A percentile compares a stretch with the other conserved stretches of the same genome.
These are phyloP conservation scores for Pteruthius melanotis DNA, from an alignment of 2,113 vertebrate genomes.

Conservation along the genomic window DNA sequence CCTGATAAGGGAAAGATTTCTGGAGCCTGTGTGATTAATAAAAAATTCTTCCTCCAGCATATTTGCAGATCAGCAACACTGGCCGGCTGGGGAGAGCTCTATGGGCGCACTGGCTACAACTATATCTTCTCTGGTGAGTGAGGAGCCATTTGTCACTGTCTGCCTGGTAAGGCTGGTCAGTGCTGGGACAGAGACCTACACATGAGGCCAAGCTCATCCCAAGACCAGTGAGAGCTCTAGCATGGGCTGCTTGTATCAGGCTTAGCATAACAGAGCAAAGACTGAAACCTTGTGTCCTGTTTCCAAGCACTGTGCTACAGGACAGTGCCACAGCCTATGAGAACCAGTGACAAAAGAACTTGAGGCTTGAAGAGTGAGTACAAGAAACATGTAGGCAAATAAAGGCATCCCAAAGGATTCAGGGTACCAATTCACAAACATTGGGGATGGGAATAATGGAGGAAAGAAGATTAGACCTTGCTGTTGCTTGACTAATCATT, in stretches of 20 bases:
- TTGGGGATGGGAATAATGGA: background rate
- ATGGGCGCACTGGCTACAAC: constrained; percentile 96
- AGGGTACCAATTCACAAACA: background rate
- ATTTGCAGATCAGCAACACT: constrained; percentile 95
- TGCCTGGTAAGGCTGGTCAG: background rate
- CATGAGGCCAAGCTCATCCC: background rate
- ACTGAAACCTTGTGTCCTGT: accelerated
- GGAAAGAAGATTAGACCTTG: background rate
- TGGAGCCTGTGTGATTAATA: background rate
- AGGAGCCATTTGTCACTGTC: background rate
- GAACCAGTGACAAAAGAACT: background rate
- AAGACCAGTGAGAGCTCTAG: background rate
- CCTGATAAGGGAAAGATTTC: background rate
- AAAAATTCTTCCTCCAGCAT: constrained; percentile 76
- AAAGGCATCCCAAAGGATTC: background rate
- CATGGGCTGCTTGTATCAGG: background rate
- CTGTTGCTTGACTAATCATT: background rate
- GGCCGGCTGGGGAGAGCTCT: constrained; percentile 97
- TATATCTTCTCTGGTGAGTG: constrained; percentile 96
- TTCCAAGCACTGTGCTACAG: background rate
- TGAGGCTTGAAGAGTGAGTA: background rate
- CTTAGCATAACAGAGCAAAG: background rate
- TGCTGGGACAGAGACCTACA: background rate
- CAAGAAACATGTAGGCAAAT: background rate
- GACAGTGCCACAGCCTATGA: background rate